These are phyloP conservation scores for Tenualosa ilisha DNA, from an alignment of 2,797 vertebrate species.

Conservation along the genomic window DNA sequence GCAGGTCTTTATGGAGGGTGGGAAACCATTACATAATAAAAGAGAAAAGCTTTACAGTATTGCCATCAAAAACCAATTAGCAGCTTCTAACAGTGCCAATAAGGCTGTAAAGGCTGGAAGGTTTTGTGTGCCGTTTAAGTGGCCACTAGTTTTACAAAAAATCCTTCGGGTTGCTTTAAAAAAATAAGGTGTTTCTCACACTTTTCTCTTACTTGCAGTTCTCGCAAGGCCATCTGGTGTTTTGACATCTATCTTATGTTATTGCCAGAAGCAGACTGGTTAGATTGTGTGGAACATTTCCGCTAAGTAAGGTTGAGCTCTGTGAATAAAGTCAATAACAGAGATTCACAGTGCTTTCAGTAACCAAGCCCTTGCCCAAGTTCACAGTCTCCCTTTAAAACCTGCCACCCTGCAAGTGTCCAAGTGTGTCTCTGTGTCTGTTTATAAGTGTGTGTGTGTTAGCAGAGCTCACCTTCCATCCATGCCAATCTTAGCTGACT, in stretches of 20 bases:
- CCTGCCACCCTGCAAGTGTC: not conserved
- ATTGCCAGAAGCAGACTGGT: not conserved
- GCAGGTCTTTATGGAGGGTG: too few relatives aligned
- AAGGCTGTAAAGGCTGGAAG: too few relatives aligned
- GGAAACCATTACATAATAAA: too few relatives aligned
- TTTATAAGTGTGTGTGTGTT: not conserved
- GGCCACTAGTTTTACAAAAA: too few relatives aligned
- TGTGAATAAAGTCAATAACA: not conserved
- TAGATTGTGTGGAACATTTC: not conserved
- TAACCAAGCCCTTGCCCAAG: not conserved
- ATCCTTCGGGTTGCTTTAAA: too few relatives aligned
- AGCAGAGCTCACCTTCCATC: not conserved
- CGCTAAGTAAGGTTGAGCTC: not conserved
- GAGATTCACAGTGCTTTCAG: not conserved
- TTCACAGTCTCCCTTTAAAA: not conserved
- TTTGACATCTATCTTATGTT: not conserved
- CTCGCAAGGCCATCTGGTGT: not conserved
- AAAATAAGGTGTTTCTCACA: not conserved
- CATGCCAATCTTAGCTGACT: not conserved
- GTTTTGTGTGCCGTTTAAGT: too few relatives aligned
- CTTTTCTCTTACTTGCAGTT: not conserved
- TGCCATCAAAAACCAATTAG: too few relatives aligned
- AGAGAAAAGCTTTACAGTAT: too few relatives aligned
- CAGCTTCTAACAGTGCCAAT: too few relatives aligned
- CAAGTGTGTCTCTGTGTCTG: not conserved